Percentiles rank a stretch among this genome's conserved stretches.
These are phyloP conservation scores for Enteromius anoplus DNA, from an alignment of 2,797 vertebrate species.

Conservation along the genomic window DNA sequence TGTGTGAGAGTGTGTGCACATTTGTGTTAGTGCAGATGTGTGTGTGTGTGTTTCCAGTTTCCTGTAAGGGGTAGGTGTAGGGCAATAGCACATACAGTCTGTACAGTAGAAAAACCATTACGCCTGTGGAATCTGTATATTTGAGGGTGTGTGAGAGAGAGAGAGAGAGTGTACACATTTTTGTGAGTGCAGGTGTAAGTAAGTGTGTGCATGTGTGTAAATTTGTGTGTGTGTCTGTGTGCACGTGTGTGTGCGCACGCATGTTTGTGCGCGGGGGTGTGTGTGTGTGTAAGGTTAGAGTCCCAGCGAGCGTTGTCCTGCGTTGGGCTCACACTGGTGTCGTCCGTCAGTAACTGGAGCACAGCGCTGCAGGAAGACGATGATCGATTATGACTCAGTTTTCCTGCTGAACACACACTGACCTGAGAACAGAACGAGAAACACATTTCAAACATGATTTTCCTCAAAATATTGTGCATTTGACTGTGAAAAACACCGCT, in stretches of 20 bases:
- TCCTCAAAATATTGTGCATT: neutral
- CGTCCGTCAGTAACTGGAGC: conserved; percentile 79
- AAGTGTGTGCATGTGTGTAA: conserved; percentile 16
- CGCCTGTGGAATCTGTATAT: neutral
- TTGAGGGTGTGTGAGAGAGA: too few species aligned
- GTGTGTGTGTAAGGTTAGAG: conserved; percentile 73
- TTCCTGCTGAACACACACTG: conserved; percentile 43
- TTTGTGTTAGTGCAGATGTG: neutral
- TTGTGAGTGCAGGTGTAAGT: neutral
- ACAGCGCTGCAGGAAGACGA: conserved; percentile 75
- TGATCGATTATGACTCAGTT: conserved; percentile 74
- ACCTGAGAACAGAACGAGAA: conserved; percentile 7
- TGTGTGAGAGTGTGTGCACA: neutral
- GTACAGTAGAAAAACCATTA: neutral
- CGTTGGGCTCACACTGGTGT: conserved; percentile 72
- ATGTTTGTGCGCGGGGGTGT: neutral
- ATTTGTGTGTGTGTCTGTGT: neutral
- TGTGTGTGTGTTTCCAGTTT: too few species aligned
- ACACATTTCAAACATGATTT: conserved; percentile 4
- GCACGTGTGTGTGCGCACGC: neutral
- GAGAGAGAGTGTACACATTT: too few species aligned
- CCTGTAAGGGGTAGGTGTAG: too few species aligned
- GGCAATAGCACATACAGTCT: too few species aligned
- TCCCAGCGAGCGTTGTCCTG: conserved; percentile 69
- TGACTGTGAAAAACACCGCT: neutral